phyloP scores from a whole-genome alignment of 2,797 vertebrate genomes.

The Chiroxiphia lanceolata region DNA sequence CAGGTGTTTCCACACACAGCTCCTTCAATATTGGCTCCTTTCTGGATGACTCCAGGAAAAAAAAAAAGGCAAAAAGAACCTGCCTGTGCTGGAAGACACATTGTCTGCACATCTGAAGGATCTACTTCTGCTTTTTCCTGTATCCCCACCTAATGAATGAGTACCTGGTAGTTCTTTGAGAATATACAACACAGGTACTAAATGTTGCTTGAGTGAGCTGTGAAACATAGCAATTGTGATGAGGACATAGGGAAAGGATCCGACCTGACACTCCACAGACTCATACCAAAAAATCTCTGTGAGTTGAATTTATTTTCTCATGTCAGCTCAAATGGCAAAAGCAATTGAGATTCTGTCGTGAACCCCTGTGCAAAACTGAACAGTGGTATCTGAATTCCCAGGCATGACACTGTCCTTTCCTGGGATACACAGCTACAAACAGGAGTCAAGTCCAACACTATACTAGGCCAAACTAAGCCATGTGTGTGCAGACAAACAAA shows the following conservation, averaged over 20 bases:
- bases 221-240: neutral
- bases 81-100: neutral
- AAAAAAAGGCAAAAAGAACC: neutral
- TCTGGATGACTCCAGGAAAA: neutral
- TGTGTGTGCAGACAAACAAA: neutral
- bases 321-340: neutral
- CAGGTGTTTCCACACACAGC: neutral
- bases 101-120: neutral
- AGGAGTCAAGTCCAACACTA: neutral
- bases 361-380: neutral
- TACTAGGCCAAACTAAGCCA: neutral
- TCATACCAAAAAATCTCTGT: neutral
- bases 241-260: neutral
- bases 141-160: neutral
- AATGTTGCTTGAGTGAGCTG: neutral
- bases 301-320: neutral
- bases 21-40: neutral
- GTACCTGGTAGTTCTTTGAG: neutral
- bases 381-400: neutral
- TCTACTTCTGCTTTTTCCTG: neutral
- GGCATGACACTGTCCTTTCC: neutral
- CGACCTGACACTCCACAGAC: too few species aligned
- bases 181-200: neutral
- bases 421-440: neutral
- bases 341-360: neutral